phyloP scores from a whole-genome alignment of 1,140 invertebrate genomes.

The Macrostomum lignano region DNA sequence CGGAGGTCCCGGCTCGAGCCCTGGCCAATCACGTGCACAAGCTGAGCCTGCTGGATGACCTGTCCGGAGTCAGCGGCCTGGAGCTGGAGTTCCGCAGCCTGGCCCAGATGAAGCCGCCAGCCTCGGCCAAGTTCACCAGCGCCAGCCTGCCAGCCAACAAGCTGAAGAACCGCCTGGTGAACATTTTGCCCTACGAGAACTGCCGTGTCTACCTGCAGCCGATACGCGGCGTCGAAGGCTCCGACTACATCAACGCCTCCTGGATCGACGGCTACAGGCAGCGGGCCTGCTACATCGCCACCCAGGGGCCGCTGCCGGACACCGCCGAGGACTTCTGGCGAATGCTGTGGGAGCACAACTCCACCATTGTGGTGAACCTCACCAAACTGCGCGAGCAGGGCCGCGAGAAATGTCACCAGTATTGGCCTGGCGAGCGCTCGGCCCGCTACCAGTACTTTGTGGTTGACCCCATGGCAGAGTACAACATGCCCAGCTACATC shows the following conservation, averaged over 20 bases:
- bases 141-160: conserved; percentile 85
- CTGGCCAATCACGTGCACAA: conserved; percentile 76
- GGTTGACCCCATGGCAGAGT: conserved; percentile 34
- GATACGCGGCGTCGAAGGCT: conserved; percentile 53
- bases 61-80: conserved; percentile 49
- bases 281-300: conserved; percentile 75
- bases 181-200: conserved; percentile 77
- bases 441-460: not conserved
- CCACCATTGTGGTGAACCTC: conserved; percentile 91
- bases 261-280: conserved; percentile 54
- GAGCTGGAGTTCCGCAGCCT: conserved; percentile 53
- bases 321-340: conserved; percentile 95
- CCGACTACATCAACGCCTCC: conserved; percentile 22
- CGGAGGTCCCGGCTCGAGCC: conserved; percentile 64
- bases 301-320: conserved; percentile 73
- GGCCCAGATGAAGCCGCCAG: not conserved
- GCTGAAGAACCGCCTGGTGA: conserved; percentile 81
- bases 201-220: conserved; percentile 70
- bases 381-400: conserved; percentile 91
- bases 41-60: conserved; percentile 38
- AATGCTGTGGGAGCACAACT: conserved; percentile 99
- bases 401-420: conserved; percentile 63
- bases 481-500: conserved; percentile 96
- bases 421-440: conserved; percentile 17
- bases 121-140: not conserved